Base-by-base conservation (phyloP, 2,113 vertebrate species). In the Malurus elegans region DNA sequence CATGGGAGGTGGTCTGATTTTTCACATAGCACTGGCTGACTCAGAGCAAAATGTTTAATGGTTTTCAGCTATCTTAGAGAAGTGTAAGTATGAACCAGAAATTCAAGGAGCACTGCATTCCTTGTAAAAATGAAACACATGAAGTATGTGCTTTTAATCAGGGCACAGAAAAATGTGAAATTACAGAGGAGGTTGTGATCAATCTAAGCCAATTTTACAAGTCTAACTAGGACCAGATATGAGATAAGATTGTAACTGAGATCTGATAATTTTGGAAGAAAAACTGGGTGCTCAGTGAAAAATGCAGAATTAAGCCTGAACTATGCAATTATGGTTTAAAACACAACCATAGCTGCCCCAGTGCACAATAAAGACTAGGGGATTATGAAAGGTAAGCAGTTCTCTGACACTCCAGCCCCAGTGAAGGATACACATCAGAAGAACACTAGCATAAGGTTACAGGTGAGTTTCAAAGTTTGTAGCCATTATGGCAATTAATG, bases 141-240 rank as follows among this genome's bases (percentile, higher is more conserved):
- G 89, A 97, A 89, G 86, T 95, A 89, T 84, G 69, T 87, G 92
- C 92, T 96, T 97, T 95, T 95, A 95, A 96, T 96, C 92, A 95
- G 61, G 40, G 44, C 61, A 93, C 57, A 91, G 65, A 96, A 75
- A 91, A 95, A 97, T 71, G 73, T 56, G 53, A 86, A 95, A 95
- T 95, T 91, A 94, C 47, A 91, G 72, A 92, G 69, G 25, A 65
- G 72, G 57, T 84, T 93, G 61, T 67, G 92, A 97, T 92, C 94
- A 94, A 73, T 93, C 86, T 90, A 92, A 95, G 73, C 53, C 69
- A 93, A 74, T 87, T 95, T 95, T 92, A 79, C 83, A 89, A 79
- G 86, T 74, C 65, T 96, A 95, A 95, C 83, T 84, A 86, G 80
- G 89, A 92, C 79, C 91, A 95, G 89, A 89, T 89, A 97, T 34